Conservation (phyloP, 2,797 vertebrate species). For the Parauchenoglanis punctatus region DNA sequence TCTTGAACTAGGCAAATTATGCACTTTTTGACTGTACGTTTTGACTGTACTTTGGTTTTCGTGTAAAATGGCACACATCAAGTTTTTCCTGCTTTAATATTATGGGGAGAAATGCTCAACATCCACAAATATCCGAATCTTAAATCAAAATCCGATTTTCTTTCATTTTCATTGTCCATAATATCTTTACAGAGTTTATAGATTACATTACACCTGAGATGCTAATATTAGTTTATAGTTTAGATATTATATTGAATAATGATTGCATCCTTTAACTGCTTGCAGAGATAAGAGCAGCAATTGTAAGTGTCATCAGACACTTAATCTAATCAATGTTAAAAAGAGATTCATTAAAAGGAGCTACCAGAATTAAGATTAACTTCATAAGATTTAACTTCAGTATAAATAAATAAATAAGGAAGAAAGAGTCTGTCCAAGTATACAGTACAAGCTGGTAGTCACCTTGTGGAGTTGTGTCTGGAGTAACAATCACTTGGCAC, state of each 20-base stretch:
- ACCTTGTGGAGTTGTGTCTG: conserved; percentile 56
- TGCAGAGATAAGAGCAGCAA: neutral
- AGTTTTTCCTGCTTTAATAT: neutral
- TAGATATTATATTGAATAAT: neutral
- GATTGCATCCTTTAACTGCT: neutral
- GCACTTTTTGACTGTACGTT: neutral
- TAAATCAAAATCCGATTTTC: neutral
- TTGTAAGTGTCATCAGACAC: neutral
- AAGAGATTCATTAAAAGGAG: neutral
- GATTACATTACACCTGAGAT: neutral
- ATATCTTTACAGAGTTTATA: neutral
- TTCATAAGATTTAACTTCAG: neutral
- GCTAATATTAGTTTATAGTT: neutral
- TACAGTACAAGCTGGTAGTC: conserved; percentile 50
- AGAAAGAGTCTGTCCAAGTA: neutral
- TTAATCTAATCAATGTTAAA: neutral
- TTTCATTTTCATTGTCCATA: neutral
- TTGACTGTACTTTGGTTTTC: neutral
- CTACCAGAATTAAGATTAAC: neutral
- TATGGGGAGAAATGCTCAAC: neutral
- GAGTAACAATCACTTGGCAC: conserved; percentile 57
- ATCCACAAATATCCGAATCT: neutral
- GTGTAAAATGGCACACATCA: neutral
- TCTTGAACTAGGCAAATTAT: neutral
- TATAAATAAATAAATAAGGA: neutral